Percentiles rank a stretch among this genome's conserved stretches.
These are phyloP conservation scores for Neotoma lepida DNA, from an alignment of 2,113 vertebrate species.

Conservation along the genomic window DNA sequence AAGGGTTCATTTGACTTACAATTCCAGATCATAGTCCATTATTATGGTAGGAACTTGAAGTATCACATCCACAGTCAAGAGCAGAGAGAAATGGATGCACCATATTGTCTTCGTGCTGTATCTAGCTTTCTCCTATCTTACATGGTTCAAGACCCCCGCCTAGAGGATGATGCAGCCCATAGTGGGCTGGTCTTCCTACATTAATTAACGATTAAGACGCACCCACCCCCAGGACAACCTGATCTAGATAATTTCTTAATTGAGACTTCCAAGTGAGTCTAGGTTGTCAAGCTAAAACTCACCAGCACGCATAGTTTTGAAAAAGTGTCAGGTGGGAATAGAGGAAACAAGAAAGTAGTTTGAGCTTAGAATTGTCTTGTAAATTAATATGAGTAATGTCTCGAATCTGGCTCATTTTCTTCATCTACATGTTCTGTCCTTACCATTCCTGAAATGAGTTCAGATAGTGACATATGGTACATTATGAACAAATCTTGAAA, in stretches of 20 bases:
- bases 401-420: neutral
- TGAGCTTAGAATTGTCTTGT: neutral
- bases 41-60: too few relatives aligned
- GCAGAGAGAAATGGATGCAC: too few relatives aligned
- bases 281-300: neutral
- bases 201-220: too few relatives aligned
- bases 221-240: too few relatives aligned
- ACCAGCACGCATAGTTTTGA: neutral
- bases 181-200: too few relatives aligned
- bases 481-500: constrained; percentile 13
- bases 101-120: too few relatives aligned
- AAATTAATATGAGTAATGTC: neutral
- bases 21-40: too few relatives aligned
- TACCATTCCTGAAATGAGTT: neutral
- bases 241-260: neutral
- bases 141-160: too few relatives aligned
- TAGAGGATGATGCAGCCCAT: too few relatives aligned
- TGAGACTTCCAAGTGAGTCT: neutral
- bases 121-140: too few relatives aligned
- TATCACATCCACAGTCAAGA: too few relatives aligned
- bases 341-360: neutral
- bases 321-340: neutral
- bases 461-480: neutral
- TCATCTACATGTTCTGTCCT: neutral
- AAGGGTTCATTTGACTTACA: too few relatives aligned